Percentiles rank a stretch among this genome's conserved stretches.
Evolutionary conservation across 2,888 invertebrate genomes (phyloP).

Genomic region (Thymelicus acteon): DNA sequence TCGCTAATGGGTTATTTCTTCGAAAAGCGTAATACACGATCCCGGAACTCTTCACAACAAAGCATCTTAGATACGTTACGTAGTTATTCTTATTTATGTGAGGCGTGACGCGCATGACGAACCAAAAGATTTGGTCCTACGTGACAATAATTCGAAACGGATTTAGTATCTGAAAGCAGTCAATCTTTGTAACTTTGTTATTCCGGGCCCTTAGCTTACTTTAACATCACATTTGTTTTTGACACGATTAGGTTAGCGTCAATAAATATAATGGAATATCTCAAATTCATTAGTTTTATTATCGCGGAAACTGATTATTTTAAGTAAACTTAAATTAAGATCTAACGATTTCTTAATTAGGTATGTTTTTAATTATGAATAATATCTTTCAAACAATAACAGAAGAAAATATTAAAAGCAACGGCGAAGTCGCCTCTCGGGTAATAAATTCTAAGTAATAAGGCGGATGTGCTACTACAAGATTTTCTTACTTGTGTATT

Average conservation of each 20-base stretch:
- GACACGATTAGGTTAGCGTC: too few relatives aligned
- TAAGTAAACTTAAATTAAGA: too few relatives aligned
- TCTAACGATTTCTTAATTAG: too few relatives aligned
- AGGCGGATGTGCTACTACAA: not conserved
- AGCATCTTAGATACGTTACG: not conserved
- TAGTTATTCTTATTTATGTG: constrained; percentile 7
- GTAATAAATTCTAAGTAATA: constrained; percentile 10
- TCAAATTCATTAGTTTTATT: too few relatives aligned
- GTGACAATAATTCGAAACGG: constrained; percentile 1
- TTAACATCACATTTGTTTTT: not conserved
- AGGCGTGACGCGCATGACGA: not conserved
- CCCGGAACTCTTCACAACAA: not conserved
- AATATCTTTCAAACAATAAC: not conserved
- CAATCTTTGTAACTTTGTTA: constrained; percentile 1
- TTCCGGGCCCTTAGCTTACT: not conserved
- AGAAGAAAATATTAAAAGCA: not conserved
- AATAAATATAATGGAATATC: too few relatives aligned
- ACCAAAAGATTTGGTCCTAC: not conserved
- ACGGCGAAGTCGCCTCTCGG: not conserved
- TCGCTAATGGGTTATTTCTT: not conserved
- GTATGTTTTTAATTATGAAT: too few relatives aligned
- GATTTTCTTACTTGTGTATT: constrained; percentile 13
- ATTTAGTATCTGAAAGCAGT: not conserved
- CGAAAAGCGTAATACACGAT: not conserved
- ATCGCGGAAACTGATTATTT: too few relatives aligned